Evolutionary conservation across 1,140 invertebrate genomes (phyloP).

Genomic region (Rhopalosiphum maidis): DNA sequence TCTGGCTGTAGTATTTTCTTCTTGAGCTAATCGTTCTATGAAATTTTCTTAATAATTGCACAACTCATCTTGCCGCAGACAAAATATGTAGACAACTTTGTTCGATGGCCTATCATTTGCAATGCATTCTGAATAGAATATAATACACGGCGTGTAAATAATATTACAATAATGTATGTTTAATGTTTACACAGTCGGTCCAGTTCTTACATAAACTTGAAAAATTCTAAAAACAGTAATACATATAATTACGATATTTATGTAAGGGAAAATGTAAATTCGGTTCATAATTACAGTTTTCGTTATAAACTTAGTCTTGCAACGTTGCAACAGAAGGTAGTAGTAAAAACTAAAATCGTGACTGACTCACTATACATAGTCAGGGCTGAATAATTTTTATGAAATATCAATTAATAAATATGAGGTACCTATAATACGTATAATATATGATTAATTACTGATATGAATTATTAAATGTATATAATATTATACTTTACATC

Average conservation of each 20-base stretch:
- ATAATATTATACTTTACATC: neutral
- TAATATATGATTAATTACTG: no score
- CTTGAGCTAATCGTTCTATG: neutral
- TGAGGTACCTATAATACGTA: no score
- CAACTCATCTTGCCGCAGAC: neutral
- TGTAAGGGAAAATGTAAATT: neutral
- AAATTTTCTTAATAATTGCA: neutral
- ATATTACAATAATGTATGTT: neutral
- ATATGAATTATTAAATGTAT: no score
- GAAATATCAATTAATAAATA: neutral
- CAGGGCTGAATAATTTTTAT: neutral
- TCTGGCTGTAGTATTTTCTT: neutral
- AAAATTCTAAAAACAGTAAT: neutral
- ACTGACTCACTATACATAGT: neutral
- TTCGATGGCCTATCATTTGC: neutral
- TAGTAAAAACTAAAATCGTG: neutral
- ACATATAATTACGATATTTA: neutral
- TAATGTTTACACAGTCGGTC: neutral
- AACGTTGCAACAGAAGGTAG: neutral
- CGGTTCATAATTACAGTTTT: neutral
- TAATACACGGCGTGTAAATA: neutral
- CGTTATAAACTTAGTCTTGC: neutral
- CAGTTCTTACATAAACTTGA: neutral
- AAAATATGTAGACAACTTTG: neutral
- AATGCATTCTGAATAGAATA: neutral